phyloP scores from a whole-genome alignment of 2,888 invertebrate species.

The Dryadula phaetusa region DNA sequence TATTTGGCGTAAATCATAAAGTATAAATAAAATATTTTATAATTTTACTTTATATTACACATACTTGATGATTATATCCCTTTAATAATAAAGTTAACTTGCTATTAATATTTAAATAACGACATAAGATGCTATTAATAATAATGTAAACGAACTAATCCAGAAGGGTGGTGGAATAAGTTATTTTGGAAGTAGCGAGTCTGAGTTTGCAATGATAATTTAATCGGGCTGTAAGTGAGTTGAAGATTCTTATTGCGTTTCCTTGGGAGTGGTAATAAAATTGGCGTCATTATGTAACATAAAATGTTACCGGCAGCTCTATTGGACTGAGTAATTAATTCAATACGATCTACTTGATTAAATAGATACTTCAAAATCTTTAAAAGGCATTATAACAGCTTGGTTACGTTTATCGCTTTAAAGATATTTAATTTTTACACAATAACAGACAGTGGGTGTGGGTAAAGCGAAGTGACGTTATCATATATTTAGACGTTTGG shows the following conservation, averaged over 20 bases:
- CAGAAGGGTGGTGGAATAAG: constrained; percentile 39
- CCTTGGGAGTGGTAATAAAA: constrained; percentile 60
- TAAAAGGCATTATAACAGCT: constrained; percentile 11
- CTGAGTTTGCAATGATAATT: constrained; percentile 81
- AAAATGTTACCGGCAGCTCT: constrained; percentile 54
- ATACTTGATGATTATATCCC: neutral
- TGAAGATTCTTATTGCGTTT: constrained; percentile 61
- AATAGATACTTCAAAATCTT: constrained; percentile 25
- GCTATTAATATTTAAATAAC: constrained; percentile 12
- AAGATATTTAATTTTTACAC: neutral
- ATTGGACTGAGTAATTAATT: constrained; percentile 54
- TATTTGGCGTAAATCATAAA: too few relatives aligned
- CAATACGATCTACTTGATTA: constrained; percentile 32
- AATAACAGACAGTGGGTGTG: constrained; percentile 3
- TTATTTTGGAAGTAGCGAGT: constrained; percentile 53
- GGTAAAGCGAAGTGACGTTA: constrained; percentile 8
- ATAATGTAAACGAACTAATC: constrained; percentile 43
- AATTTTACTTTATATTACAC: neutral
- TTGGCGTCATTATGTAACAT: constrained; percentile 55
- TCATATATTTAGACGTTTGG: constrained; percentile 38
- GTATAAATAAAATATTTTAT: too few relatives aligned
- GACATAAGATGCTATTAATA: constrained; percentile 32
- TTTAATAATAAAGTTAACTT: neutral
- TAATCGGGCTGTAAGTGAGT: constrained; percentile 69
- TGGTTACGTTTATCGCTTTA: neutral